Evolutionary conservation across 1,140 invertebrate genomes (phyloP).

Genomic region (Cataglyphis hispanica): DNA sequence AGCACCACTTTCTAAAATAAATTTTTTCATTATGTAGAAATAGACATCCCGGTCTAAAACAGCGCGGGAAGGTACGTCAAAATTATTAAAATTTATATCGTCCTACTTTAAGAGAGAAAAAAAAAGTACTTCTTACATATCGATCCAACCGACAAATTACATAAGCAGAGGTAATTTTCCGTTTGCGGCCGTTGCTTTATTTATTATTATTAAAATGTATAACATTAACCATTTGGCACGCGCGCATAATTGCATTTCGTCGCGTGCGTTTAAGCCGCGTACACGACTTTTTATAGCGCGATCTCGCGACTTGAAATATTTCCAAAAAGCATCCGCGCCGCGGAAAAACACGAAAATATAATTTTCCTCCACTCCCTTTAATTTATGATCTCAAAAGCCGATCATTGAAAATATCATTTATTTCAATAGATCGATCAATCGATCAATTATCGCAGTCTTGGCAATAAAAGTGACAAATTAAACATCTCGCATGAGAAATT

Average conservation of each 20-base stretch:
- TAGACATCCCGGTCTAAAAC: too few relatives aligned
- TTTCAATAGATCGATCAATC: too few relatives aligned
- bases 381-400: too few relatives aligned
- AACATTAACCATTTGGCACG: slow-evolving; percentile 19
- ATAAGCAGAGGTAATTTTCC: slow-evolving; percentile 23
- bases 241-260: slow-evolving; percentile 37
- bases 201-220: slow-evolving; percentile 38
- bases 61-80: too few relatives aligned
- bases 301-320: slow-evolving; percentile 36
- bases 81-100: not conserved
- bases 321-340: slow-evolving; percentile 28
- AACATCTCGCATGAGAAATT: too few relatives aligned
- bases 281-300: slow-evolving; percentile 41
- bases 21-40: too few relatives aligned
- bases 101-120: not conserved
- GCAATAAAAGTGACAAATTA: too few relatives aligned
- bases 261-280: slow-evolving; percentile 12
- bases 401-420: not conserved
- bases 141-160: slow-evolving; percentile 31
- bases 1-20: too few relatives aligned
- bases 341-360: not conserved
- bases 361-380: not conserved
- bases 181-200: slow-evolving; percentile 26
- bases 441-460: too few relatives aligned
- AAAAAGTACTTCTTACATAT: slow-evolving; percentile 9